Percentiles rank a stretch among this genome's conserved stretches.
phyloP scores from a whole-genome alignment of 2,888 invertebrate genomes.

The Netelia inedita region DNA sequence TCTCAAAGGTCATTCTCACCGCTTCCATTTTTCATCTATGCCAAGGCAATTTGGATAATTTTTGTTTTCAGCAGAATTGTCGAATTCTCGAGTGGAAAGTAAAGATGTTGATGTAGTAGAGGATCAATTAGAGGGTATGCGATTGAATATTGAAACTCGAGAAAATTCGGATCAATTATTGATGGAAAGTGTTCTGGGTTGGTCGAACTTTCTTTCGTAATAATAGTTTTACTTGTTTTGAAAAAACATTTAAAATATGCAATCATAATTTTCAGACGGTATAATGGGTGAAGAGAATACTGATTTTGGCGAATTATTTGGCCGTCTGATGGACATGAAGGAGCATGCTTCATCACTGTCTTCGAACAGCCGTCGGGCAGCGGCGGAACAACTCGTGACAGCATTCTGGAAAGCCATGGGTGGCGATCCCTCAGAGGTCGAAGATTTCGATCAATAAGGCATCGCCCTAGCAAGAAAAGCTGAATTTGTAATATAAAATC shows the following conservation, averaged over 20 bases:
- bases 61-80: conserved; percentile 37
- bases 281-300: conserved; percentile 82
- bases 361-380: conserved; percentile 88
- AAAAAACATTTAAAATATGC: neutral
- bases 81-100: conserved; percentile 68
- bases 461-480: neutral
- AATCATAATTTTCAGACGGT: conserved; percentile 76
- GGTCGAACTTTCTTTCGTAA: conserved; percentile 44
- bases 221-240: neutral
- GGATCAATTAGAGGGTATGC: conserved; percentile 80
- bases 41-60: neutral
- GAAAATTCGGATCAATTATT: conserved; percentile 76
- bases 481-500: conserved; percentile 59
- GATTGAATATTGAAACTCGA: conserved; percentile 68
- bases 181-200: conserved; percentile 81
- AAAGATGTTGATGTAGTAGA: conserved; percentile 77
- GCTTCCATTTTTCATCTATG: neutral
- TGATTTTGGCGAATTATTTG: conserved; percentile 89
- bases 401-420: conserved; percentile 92
- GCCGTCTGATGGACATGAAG: conserved; percentile 89
- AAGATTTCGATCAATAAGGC: conserved; percentile 83
- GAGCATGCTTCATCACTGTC: conserved; percentile 88
- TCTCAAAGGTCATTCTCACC: conserved; percentile 86
- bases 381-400: conserved; percentile 90
- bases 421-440: conserved; percentile 90